Evolutionary conservation across 2,113 vertebrate genomes (phyloP).

Genomic region (Dendropsophus ebraccatus): DNA sequence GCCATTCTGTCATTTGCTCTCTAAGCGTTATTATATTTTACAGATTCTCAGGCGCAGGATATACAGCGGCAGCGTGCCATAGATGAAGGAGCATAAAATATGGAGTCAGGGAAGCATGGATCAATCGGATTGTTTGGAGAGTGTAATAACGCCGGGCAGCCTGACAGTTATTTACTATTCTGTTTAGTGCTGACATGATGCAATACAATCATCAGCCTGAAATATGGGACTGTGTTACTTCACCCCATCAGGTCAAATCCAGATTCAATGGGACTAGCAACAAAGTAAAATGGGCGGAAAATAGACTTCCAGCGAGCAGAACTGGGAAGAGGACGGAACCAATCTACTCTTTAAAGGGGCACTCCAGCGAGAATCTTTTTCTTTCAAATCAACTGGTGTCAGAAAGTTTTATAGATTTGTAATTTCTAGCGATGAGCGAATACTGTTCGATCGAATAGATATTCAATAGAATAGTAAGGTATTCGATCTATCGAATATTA

Average conservation of each 20-base stretch:
- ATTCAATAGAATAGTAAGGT: too few relatives aligned
- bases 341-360: neutral
- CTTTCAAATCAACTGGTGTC: too few relatives aligned
- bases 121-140: conserved; percentile 51
- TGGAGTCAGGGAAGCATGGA: conserved; percentile 21
- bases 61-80: conserved; percentile 21
- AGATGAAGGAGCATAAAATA: conserved; percentile 47
- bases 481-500: too few relatives aligned
- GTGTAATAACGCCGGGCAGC: conserved; percentile 19
- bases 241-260: neutral
- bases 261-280: neutral
- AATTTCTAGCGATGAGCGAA: too few relatives aligned
- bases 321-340: neutral
- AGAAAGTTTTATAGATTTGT: too few relatives aligned
- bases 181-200: conserved; percentile 1
- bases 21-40: conserved; percentile 53
- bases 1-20: conserved; percentile 43
- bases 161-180: conserved; percentile 45
- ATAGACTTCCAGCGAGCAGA: neutral
- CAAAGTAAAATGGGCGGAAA: neutral
- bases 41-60: conserved; percentile 27
- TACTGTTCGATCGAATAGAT: too few relatives aligned
- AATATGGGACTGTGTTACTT: neutral
- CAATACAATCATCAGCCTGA: neutral
- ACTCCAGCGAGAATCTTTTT: too few relatives aligned